These are phyloP conservation scores for Marmota monax DNA, from an alignment of 2,113 vertebrate genomes.

Conservation along the genomic window DNA sequence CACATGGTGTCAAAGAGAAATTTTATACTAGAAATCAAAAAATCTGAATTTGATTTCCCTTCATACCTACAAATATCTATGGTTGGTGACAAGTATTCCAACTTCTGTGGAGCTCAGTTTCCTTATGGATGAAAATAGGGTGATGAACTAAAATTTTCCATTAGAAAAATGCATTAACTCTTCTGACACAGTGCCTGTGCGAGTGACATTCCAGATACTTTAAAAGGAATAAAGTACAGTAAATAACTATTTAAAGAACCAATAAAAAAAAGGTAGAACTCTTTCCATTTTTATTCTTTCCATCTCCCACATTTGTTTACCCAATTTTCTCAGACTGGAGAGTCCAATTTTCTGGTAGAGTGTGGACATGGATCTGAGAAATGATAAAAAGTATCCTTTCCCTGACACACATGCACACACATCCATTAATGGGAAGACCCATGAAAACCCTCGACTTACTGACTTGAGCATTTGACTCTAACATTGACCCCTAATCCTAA, in stretches of 20 bases:
- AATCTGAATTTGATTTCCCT: not conserved
- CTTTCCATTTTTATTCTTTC: not conserved
- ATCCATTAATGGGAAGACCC: not conserved
- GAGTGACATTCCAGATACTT: not conserved
- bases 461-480: not conserved
- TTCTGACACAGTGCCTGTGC: not conserved
- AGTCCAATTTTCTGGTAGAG: not conserved
- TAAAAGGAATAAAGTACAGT: not conserved
- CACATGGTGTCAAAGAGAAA: not conserved
- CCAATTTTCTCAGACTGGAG: not conserved
- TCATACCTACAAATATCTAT: not conserved
- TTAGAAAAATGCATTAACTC: conserved; percentile 6
- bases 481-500: too few species aligned
- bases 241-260: not conserved
- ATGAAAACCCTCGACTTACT: not conserved
- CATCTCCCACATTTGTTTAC: not conserved
- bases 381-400: not conserved
- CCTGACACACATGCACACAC: not conserved
- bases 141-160: not conserved
- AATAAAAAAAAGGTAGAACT: not conserved
- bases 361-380: not conserved
- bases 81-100: not conserved
- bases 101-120: not conserved
- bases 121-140: not conserved
- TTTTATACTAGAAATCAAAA: not conserved